These are phyloP conservation scores for Meiosimyza platycephala DNA, from an alignment of 2,888 invertebrate genomes.

Conservation along the genomic window DNA sequence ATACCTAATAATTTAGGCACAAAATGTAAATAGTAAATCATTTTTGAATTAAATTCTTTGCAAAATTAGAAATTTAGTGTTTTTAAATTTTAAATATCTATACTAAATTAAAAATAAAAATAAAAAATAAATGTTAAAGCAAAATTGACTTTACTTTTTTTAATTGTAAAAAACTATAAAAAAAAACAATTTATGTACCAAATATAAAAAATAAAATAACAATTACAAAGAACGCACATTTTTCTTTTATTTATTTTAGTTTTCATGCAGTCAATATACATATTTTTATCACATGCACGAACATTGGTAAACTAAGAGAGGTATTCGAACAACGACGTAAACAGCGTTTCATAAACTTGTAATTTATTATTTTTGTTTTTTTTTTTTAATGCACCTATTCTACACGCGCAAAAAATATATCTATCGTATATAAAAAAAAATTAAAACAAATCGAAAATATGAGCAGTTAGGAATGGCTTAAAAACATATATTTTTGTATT, in stretches of 20 bases:
- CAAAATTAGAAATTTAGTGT: slow-evolving; percentile 42
- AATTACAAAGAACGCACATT: slow-evolving; percentile 9
- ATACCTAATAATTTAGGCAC: slow-evolving; percentile 29
- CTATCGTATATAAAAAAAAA: no score
- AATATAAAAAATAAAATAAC: slow-evolving; percentile 55
- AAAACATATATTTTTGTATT: slow-evolving; percentile 1
- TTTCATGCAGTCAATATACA: no score
- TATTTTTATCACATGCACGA: slow-evolving; percentile 9
- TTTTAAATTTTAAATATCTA: slow-evolving; percentile 39
- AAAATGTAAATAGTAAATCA: slow-evolving; percentile 28
- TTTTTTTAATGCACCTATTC: no score
- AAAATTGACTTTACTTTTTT: slow-evolving; percentile 13
- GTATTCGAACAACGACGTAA: slow-evolving; percentile 45
- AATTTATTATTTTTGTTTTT: no score
- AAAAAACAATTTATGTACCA: slow-evolving; percentile 61
- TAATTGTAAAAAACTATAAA: slow-evolving; percentile 29
- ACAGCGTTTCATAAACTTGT: no score
- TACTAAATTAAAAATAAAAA: slow-evolving; percentile 27
- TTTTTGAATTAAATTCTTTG: slow-evolving; percentile 30
- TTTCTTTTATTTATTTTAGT: slow-evolving; percentile 20
- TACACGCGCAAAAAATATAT: no score
- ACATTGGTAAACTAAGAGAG: slow-evolving; percentile 47
- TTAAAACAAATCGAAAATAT: no score
- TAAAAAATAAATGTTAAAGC: slow-evolving; percentile 16
- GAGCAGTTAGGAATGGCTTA: not conserved